A percentile compares a stretch with the other conserved stretches of the same genome.
These are phyloP conservation scores for Mycteria americana DNA, from an alignment of 2,797 vertebrate species.

Conservation along the genomic window DNA sequence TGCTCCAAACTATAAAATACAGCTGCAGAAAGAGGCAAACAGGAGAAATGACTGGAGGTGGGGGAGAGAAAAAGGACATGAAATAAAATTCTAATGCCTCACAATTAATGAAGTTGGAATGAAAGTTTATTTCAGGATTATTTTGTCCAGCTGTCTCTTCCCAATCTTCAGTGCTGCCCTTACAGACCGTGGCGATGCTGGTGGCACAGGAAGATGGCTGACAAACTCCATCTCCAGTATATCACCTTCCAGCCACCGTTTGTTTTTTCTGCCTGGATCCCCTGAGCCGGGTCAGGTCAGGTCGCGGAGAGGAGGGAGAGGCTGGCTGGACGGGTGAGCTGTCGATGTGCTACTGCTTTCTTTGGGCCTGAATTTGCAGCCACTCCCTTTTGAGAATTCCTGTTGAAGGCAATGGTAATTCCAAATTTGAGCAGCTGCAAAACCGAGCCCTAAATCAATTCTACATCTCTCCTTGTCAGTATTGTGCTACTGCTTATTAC, in stretches of 20 bases:
- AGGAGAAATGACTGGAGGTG: neutral
- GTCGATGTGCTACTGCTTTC: conserved; percentile 2
- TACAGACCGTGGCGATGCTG: neutral
- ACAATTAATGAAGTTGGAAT: neutral
- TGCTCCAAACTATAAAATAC: neutral
- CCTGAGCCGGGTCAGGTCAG: conserved; percentile 13
- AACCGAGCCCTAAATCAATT: neutral
- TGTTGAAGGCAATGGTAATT: neutral
- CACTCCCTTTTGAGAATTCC: conserved; percentile 36
- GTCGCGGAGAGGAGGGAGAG: neutral
- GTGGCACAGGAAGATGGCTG: neutral
- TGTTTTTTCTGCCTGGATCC: neutral
- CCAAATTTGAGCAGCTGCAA: conserved; percentile 28
- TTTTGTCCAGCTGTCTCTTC: neutral
- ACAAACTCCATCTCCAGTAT: neutral
- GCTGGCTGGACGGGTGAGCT: neutral
- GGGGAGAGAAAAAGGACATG: neutral
- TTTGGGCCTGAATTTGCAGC: conserved; percentile 30
- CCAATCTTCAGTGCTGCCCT: neutral
- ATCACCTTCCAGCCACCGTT: neutral
- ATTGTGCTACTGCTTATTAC: neutral
- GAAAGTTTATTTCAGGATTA: neutral
- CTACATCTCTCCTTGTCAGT: neutral
- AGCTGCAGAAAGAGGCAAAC: neutral
- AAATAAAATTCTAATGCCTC: neutral